Evolutionary conservation across 2,888 invertebrate genomes (phyloP).

Genomic region (Eucera pruinosa): DNA sequence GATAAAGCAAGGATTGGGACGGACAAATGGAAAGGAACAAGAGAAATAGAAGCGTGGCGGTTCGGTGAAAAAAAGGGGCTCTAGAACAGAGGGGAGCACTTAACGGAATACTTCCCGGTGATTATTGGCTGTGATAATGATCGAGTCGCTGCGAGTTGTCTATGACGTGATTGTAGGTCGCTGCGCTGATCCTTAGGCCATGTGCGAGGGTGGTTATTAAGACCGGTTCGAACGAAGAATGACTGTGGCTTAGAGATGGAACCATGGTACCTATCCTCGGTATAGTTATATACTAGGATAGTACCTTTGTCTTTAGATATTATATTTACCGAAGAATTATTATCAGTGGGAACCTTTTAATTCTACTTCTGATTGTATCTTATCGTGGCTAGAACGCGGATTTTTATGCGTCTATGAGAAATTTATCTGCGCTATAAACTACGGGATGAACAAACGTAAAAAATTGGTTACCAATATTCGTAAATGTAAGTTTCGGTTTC

Average conservation of each 20-base stretch:
- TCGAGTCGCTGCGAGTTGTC: conserved; percentile 82
- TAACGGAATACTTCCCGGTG: conserved; percentile 82
- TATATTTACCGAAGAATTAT: neutral
- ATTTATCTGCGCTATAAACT: too few relatives aligned
- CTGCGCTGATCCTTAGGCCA: conserved; percentile 79
- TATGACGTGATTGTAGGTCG: conserved; percentile 82
- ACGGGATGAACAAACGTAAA: too few relatives aligned
- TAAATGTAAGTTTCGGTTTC: too few relatives aligned
- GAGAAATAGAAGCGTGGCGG: conserved; percentile 35
- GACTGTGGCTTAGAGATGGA: conserved; percentile 47
- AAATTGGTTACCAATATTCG: too few relatives aligned
- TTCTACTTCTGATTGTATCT: neutral
- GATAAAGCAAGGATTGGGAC: conserved; percentile 54
- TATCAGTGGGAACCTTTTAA: neutral
- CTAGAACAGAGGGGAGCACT: conserved; percentile 77
- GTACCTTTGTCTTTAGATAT: neutral
- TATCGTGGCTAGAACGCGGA: too few relatives aligned
- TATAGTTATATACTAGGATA: neutral
- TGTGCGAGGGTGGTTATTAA: conserved; percentile 83
- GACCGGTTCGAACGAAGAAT: conserved; percentile 78
- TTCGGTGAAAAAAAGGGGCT: conserved; percentile 14
- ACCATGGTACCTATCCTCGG: neutral
- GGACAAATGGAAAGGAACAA: conserved; percentile 47
- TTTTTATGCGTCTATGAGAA: too few relatives aligned
- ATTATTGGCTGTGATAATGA: conserved; percentile 83